Evolutionary conservation across 2,797 vertebrate genomes (phyloP).

Genomic region (Clarias platycephalus): DNA sequence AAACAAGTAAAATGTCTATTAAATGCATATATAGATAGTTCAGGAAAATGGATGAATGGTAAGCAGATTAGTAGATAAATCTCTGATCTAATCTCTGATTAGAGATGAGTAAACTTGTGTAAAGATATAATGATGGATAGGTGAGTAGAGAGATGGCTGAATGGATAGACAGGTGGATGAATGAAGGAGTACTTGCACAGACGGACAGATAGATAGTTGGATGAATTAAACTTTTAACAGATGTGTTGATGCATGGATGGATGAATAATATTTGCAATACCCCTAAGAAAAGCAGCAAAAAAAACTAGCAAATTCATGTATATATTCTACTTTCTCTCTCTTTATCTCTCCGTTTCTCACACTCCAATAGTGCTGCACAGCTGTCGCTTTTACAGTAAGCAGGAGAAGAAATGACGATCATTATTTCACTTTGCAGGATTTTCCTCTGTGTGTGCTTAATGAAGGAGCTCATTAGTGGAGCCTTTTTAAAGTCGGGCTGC

Average conservation of each 20-base stretch:
- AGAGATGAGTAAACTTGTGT: background rate
- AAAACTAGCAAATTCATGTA: background rate
- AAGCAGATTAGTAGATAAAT: background rate
- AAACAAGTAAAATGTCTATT: too few relatives aligned
- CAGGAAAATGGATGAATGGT: background rate
- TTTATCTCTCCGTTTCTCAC: background rate
- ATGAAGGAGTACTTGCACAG: background rate
- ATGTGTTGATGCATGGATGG: background rate
- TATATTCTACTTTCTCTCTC: background rate
- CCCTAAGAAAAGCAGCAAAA: background rate
- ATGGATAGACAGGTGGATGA: background rate
- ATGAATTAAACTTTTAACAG: too few relatives aligned
- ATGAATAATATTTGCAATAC: background rate
- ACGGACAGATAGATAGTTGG: background rate
- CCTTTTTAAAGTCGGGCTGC: constrained; percentile 5
- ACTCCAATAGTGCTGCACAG: constrained; percentile 15
- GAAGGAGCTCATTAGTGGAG: constrained; percentile 49
- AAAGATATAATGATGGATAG: background rate
- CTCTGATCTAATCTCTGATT: too few relatives aligned
- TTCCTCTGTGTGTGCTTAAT: constrained; percentile 29
- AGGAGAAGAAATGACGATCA: background rate
- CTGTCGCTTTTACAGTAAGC: constrained; percentile 17
- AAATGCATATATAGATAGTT: background rate
- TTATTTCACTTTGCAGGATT: constrained; percentile 45
- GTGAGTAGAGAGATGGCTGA: background rate